Conservation (phyloP, 1,140 invertebrate species). For the Drosophila lini region DNA sequence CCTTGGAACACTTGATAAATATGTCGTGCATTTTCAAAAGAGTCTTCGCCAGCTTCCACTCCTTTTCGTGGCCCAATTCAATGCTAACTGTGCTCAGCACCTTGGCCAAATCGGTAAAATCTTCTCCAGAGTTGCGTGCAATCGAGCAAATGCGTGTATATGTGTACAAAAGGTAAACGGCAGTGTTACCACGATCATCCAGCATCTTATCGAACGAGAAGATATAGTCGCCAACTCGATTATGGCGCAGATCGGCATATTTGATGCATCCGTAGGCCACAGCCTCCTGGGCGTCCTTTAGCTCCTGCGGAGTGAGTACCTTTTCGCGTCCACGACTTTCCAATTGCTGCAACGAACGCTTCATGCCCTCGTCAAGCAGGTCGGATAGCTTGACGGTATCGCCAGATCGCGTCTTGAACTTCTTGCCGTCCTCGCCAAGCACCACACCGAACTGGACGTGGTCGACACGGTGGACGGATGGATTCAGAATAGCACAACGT, state of each 20-base stretch:
- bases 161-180: constrained; percentile 98
- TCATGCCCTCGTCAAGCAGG: constrained; percentile 97
- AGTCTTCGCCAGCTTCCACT: constrained; percentile 97
- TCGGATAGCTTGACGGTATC: constrained; percentile 96
- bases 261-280: constrained; percentile 99
- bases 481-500: constrained; percentile 89
- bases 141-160: constrained; percentile 97
- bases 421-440: constrained; percentile 99
- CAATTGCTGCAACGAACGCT: constrained; percentile 93
- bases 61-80: constrained; percentile 94
- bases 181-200: constrained; percentile 99
- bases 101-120: constrained; percentile 86
- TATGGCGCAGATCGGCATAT: constrained; percentile 98
- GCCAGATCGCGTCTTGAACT: constrained; percentile 99
- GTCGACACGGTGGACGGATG: constrained; percentile 89
- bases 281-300: constrained; percentile 93
- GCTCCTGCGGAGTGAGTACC: constrained; percentile 91
- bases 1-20: constrained; percentile 92
- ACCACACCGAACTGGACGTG: constrained; percentile 99
- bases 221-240: constrained; percentile 97
- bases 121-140: constrained; percentile 90
- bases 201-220: constrained; percentile 99
- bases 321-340: constrained; percentile 96
- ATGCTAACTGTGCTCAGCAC: constrained; percentile 79
- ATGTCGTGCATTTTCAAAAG: constrained; percentile 95